Conservation (phyloP, 1,140 invertebrate genomes). For the Colletes gigas region DNA sequence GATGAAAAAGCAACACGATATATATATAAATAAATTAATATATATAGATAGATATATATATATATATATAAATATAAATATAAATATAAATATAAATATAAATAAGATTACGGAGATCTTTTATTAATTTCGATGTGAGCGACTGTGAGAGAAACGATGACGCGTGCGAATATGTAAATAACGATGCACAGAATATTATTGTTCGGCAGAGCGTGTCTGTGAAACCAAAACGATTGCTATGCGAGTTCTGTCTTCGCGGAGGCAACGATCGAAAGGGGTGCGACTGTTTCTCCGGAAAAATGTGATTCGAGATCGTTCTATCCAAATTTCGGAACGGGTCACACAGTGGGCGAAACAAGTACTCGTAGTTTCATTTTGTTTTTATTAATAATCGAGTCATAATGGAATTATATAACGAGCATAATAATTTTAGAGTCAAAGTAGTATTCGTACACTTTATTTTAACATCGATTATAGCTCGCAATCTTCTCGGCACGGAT, state of each 20-base stretch:
- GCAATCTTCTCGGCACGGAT: too few species aligned
- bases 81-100: constrained; percentile 64
- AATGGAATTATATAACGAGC: too few species aligned
- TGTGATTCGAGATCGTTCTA: background rate
- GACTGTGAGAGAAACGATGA: constrained; percentile 45
- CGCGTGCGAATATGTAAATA: constrained; percentile 68
- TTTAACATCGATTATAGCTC: too few species aligned
- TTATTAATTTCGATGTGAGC: constrained; percentile 60
- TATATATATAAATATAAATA: constrained; percentile 69
- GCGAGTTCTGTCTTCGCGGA: constrained; percentile 13
- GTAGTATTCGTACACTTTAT: too few species aligned
- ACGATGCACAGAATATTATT: constrained; percentile 66
- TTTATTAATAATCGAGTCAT: too few species aligned
- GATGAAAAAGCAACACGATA: constrained; percentile 67
- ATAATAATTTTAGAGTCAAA: too few species aligned
- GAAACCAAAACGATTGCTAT: constrained; percentile 43
- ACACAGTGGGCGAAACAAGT: too few species aligned
- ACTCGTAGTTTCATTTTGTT: too few species aligned
- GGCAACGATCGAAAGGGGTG: constrained; percentile 12
- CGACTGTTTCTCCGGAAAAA: background rate
- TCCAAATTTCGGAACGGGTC: too few species aligned
- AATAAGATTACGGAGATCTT: constrained; percentile 69
- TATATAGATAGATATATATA: constrained; percentile 60
- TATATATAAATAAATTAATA: constrained; percentile 73
- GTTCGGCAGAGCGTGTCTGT: constrained; percentile 52